phyloP scores from a whole-genome alignment of 30 jellyfish, hydroid and myxozoan genomes.

The Hydractinia echinata region DNA sequence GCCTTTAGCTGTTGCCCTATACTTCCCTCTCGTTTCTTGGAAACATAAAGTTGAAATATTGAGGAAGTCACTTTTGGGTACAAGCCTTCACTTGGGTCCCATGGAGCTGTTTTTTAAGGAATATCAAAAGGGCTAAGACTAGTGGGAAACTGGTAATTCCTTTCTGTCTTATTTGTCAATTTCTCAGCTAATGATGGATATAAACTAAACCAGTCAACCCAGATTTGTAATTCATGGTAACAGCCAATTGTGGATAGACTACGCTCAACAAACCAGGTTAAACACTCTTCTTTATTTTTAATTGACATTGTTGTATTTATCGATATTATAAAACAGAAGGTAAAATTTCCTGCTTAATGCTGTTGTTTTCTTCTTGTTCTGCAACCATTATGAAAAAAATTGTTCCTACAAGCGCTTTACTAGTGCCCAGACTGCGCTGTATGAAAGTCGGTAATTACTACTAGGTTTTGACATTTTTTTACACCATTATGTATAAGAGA shows the following conservation, averaged over 20 bases:
- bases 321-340: too few species aligned
- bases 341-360: too few species aligned
- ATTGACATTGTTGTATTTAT: too few species aligned
- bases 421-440: too few species aligned
- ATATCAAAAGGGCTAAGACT: slow-evolving; percentile 18
- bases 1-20: slow-evolving; percentile 30
- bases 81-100: neutral
- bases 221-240: neutral
- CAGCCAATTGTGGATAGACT: slow-evolving; percentile 21
- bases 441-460: too few species aligned
- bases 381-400: too few species aligned
- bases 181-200: neutral
- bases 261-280: slow-evolving; percentile 11
- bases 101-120: neutral
- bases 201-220: neutral
- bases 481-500: too few species aligned
- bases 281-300: neutral
- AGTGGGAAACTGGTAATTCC: neutral
- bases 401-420: too few species aligned
- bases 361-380: too few species aligned
- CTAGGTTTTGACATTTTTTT: too few species aligned
- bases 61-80: neutral
- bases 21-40: slow-evolving; percentile 25
- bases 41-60: neutral
- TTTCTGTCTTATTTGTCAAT: neutral